phyloP scores from a whole-genome alignment of 92 coral and sea anemone species.

The Galaxea fascicularis region DNA sequence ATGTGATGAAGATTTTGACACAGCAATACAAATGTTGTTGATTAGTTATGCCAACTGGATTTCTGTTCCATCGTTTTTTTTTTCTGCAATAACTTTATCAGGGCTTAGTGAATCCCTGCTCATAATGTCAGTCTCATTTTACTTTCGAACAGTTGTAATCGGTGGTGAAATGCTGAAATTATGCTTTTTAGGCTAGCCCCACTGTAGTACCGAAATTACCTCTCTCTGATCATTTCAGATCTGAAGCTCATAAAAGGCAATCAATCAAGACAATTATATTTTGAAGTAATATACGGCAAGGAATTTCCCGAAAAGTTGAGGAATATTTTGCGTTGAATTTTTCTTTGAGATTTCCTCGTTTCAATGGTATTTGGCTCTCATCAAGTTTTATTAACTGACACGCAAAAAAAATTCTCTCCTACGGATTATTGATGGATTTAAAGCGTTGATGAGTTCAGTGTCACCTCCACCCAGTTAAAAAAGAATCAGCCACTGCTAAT shows the following conservation, averaged over 20 bases:
- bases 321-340: not conserved
- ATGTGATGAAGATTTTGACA: not conserved
- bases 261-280: too few relatives aligned
- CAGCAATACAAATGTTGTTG: not conserved
- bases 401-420: conserved; percentile 19
- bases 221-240: too few relatives aligned
- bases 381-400: conserved; percentile 27
- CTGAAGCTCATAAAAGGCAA: too few relatives aligned
- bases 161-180: too few relatives aligned
- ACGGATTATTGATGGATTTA: conserved; percentile 44
- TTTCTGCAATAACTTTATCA: too few relatives aligned
- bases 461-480: conserved; percentile 5
- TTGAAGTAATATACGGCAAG: not conserved
- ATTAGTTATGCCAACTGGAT: too few relatives aligned
- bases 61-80: too few relatives aligned
- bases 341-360: not conserved
- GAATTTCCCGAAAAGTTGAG: not conserved
- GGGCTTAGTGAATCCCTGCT: too few relatives aligned
- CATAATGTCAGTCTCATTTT: too few relatives aligned
- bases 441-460: conserved; percentile 27
- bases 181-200: too few relatives aligned
- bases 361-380: conserved; percentile 31
- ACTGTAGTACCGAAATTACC: too few relatives aligned
- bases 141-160: too few relatives aligned
- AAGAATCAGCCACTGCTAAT: not conserved